Evolutionary conservation across 2,888 invertebrate genomes (phyloP).

Genomic region (Nowickia ferox): DNA sequence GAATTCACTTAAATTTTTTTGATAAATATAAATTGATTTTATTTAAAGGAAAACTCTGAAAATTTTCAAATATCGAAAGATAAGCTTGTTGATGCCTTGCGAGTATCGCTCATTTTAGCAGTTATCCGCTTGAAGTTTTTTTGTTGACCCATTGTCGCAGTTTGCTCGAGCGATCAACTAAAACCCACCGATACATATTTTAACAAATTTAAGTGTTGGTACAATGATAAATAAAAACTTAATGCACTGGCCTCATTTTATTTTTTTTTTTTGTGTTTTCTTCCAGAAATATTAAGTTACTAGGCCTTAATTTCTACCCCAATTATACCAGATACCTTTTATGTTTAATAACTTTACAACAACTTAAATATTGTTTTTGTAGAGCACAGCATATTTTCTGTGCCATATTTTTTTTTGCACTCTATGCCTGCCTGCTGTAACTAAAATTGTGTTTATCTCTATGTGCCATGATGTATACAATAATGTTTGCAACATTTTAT

Average conservation of each 20-base stretch:
- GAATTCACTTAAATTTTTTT: no score
- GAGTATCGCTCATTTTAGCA: no score
- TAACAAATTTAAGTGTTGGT: no score
- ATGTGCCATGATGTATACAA: not conserved
- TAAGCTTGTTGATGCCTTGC: no score
- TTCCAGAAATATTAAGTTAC: conserved; percentile 32
- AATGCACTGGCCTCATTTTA: not conserved
- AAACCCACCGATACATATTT: no score
- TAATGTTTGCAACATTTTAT: conserved; percentile 10
- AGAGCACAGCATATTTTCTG: not conserved
- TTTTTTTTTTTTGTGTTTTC: not conserved
- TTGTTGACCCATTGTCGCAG: no score
- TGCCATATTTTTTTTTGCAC: not conserved
- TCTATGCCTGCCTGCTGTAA: not conserved
- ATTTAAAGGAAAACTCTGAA: no score
- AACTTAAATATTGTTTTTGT: not conserved
- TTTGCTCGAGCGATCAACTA: no score
- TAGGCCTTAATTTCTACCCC: conserved; percentile 41
- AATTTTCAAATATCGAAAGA: no score
- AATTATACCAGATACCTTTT: conserved; percentile 37
- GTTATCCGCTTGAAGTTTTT: no score
- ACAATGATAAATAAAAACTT: no score
- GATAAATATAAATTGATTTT: no score
- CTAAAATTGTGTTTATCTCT: not conserved
- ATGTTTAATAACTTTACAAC: conserved; percentile 42